Evolutionary conservation across 1,140 invertebrate genomes (phyloP).

Genomic region (Drosophila rhopaloa): DNA sequence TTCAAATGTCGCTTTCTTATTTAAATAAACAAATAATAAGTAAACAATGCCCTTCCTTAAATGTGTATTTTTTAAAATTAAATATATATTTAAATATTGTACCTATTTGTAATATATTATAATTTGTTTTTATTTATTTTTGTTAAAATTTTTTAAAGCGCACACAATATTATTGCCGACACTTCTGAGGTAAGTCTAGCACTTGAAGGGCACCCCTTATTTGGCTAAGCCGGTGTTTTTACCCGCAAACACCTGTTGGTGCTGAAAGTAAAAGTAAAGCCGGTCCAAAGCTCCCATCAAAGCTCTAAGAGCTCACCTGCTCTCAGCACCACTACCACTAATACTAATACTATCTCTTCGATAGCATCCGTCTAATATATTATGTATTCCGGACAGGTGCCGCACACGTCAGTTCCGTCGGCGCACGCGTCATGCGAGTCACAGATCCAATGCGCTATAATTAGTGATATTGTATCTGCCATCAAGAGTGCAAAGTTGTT

Average conservation of each 20-base stretch:
- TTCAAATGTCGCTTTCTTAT: too few species aligned
- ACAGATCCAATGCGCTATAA: slow-evolving; percentile 17
- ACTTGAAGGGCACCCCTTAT: not conserved
- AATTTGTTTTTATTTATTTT: too few species aligned
- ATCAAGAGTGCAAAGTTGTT: slow-evolving; percentile 26
- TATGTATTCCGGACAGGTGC: slow-evolving; percentile 26
- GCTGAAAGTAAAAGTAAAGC: slow-evolving; percentile 68
- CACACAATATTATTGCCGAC: not conserved
- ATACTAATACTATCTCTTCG: not conserved
- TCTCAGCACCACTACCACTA: not conserved
- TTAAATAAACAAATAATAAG: too few species aligned
- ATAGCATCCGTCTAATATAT: not conserved
- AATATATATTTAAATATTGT: too few species aligned
- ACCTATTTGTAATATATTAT: too few species aligned
- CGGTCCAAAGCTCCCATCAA: slow-evolving; percentile 25
- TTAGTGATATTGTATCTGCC: not conserved
- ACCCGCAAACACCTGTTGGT: slow-evolving; percentile 1
- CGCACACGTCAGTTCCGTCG: slow-evolving; percentile 34
- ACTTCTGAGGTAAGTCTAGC: not conserved
- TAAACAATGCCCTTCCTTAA: too few species aligned
- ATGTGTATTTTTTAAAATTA: too few species aligned
- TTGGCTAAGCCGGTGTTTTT: not conserved
- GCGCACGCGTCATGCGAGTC: slow-evolving; percentile 68
- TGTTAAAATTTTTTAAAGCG: too few species aligned
- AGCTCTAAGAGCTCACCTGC: slow-evolving; percentile 35